A percentile compares a stretch with the other conserved stretches of the same genome.
Conservation (phyloP, 1,140 invertebrate species). For the Drosophila kikkawai region DNA sequence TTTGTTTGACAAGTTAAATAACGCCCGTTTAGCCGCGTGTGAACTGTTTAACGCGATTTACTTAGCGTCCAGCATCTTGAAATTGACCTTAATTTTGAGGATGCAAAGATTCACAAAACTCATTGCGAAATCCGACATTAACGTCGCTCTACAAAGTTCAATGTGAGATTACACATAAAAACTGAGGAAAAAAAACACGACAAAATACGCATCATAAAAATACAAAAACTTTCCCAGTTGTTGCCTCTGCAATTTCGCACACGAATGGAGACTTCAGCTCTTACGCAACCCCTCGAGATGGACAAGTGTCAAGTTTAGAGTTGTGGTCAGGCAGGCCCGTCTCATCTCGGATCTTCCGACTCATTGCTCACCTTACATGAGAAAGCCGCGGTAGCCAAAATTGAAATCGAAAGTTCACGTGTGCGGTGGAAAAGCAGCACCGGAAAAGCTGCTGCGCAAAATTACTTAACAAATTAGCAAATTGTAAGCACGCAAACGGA, state of each 20-base stretch:
- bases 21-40: constrained; percentile 41
- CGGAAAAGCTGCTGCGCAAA: constrained; percentile 34
- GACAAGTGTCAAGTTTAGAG: constrained; percentile 65
- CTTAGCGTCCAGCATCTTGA: constrained; percentile 2
- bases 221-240: constrained; percentile 60
- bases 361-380: constrained; percentile 28
- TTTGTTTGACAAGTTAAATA: constrained; percentile 45
- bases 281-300: constrained; percentile 51
- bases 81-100: constrained; percentile 42
- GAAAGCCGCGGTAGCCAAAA: constrained; percentile 28
- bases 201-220: constrained; percentile 38
- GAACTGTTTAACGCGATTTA: constrained; percentile 29
- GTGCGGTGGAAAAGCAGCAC: constrained; percentile 28
- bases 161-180: constrained; percentile 49
- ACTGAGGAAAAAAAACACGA: neutral
- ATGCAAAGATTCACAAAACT: constrained; percentile 19
- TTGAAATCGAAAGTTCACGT: constrained; percentile 50
- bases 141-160: constrained; percentile 47
- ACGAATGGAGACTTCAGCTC: constrained; percentile 30
- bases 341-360: constrained; percentile 25
- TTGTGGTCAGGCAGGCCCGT: constrained; percentile 44
- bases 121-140: constrained; percentile 46
- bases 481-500: constrained; percentile 36
- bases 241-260: constrained; percentile 53
- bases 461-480: constrained; percentile 46